Evolutionary conservation across 2,113 vertebrate species (phyloP).

Genomic region (western clawed frog (Xenopus tropicalis)): DNA sequence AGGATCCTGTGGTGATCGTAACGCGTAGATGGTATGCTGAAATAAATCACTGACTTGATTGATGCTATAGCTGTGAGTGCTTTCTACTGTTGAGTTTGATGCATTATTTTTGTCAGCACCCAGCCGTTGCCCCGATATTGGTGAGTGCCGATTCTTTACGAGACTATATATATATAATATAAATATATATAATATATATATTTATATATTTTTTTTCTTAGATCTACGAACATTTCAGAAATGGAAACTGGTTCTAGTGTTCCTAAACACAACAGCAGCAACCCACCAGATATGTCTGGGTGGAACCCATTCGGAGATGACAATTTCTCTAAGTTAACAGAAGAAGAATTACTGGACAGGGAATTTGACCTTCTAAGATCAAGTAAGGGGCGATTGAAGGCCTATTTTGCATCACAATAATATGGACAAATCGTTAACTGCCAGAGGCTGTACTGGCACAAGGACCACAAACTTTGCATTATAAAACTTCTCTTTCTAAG

Average conservation of each 20-base stretch:
- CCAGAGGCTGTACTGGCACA: slow-evolving; percentile 48
- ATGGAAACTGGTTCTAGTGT: slow-evolving; percentile 62
- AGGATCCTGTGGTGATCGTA: too few species aligned
- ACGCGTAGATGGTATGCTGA: too few species aligned
- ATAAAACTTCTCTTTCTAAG: slow-evolving; percentile 64
- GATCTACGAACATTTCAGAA: slow-evolving; percentile 59
- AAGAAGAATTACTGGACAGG: slow-evolving; percentile 93
- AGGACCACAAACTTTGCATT: slow-evolving; percentile 41
- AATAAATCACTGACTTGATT: too few species aligned
- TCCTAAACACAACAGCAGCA: slow-evolving; percentile 69
- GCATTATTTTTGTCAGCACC: too few species aligned
- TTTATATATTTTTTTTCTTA: slow-evolving; percentile 4
- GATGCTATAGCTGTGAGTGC: too few species aligned
- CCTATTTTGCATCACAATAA: slow-evolving; percentile 79
- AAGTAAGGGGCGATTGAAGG: slow-evolving; percentile 87
- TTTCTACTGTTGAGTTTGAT: too few species aligned
- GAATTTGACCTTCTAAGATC: slow-evolving; percentile 97
- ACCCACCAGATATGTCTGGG: slow-evolving; percentile 95
- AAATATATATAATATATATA: too few species aligned
- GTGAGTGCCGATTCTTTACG: too few species aligned
- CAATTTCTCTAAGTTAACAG: slow-evolving; percentile 94
- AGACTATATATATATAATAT: too few species aligned
- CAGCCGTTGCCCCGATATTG: too few species aligned
- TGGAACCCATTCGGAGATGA: slow-evolving; percentile 98
- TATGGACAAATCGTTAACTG: slow-evolving; percentile 51